These are phyloP conservation scores for Ylistrum balloti DNA, from an alignment of 1,140 invertebrate genomes.

Conservation along the genomic window DNA sequence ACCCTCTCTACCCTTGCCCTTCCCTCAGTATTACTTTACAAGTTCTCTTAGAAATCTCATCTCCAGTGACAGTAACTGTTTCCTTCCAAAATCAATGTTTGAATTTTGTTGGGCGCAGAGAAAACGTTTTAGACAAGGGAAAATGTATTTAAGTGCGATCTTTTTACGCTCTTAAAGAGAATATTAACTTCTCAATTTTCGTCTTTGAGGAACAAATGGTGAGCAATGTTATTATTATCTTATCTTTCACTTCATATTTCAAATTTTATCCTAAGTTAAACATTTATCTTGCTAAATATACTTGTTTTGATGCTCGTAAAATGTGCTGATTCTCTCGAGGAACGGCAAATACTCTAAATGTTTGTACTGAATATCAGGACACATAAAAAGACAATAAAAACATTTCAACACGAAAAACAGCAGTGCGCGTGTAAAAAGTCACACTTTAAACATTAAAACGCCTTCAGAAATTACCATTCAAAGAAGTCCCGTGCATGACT, in stretches of 20 bases:
- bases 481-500: neutral
- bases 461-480: neutral
- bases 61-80: neutral
- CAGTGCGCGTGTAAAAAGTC: neutral
- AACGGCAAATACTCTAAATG: neutral
- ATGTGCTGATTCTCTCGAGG: neutral
- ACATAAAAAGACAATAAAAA: neutral
- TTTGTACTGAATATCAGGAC: neutral
- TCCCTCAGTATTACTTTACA: neutral
- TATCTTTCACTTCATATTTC: neutral
- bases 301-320: neutral
- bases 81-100: constrained; percentile 6
- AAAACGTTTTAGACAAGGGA: neutral
- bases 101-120: neutral
- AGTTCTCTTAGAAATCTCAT: neutral
- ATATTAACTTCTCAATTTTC: neutral
- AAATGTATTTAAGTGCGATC: neutral
- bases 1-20: neutral
- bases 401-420: neutral
- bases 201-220: neutral
- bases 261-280: constrained; percentile 1
- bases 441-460: neutral
- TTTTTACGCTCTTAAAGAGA: constrained; percentile 20
- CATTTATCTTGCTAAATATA: constrained; percentile 19
- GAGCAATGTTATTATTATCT: constrained; percentile 35